Evolutionary conservation across 2,797 vertebrate genomes (phyloP).

Genomic region (Capromys pilorides): DNA sequence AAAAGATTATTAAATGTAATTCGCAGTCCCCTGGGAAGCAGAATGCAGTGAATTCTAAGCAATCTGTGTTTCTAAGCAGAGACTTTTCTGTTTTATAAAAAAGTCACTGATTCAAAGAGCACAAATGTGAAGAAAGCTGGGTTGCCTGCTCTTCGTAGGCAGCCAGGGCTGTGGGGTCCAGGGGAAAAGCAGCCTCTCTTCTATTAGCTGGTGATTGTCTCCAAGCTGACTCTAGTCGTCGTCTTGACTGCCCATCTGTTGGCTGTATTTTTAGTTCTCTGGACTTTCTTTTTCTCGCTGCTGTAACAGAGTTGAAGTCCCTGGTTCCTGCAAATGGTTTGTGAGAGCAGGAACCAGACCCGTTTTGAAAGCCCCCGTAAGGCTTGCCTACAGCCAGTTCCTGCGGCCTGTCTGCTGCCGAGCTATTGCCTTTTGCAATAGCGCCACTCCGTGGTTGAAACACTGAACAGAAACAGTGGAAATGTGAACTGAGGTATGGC

Average conservation of each 20-base stretch:
- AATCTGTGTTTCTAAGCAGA: not conserved
- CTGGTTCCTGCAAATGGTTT: constrained; percentile 17
- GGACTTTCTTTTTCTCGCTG: constrained; percentile 25
- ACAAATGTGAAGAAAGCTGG: not conserved
- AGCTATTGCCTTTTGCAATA: constrained; percentile 86
- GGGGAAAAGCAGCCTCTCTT: not conserved
- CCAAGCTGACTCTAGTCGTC: not conserved
- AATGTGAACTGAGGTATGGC: not conserved
- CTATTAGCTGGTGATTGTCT: not conserved
- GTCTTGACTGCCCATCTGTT: constrained; percentile 42
- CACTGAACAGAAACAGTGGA: constrained; percentile 72
- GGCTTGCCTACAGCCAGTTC: constrained; percentile 26
- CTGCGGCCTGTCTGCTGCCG: not conserved
- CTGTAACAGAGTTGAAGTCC: not conserved
- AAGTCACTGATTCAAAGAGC: not conserved
- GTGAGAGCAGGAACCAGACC: not conserved
- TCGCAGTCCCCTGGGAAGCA: not conserved
- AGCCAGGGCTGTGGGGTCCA: not conserved
- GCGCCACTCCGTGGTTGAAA: constrained; percentile 87
- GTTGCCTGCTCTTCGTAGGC: accelerated
- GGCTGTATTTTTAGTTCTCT: constrained; percentile 59
- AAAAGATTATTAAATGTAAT: not conserved
- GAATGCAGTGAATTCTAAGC: not conserved
- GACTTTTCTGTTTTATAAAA: not conserved
- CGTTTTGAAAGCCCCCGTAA: constrained; percentile 51